phyloP scores from a whole-genome alignment of 2,888 invertebrate genomes.

The Ophion obscuratus region DNA sequence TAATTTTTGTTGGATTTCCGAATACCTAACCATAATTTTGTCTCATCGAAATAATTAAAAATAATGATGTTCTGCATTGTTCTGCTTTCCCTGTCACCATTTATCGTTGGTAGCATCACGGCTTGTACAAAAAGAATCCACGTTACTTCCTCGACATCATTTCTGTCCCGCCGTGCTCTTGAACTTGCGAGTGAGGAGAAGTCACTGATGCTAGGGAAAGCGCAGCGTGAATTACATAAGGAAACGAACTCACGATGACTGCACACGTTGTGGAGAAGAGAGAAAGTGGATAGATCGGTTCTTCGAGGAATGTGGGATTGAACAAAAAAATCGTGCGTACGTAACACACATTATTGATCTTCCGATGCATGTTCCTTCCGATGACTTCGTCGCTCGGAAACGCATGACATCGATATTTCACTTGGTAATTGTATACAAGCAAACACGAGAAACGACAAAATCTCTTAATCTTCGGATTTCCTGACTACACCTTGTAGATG shows the following conservation, averaged over 20 bases:
- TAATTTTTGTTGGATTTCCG: neutral
- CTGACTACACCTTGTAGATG: no score
- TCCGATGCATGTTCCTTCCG: constrained; percentile 4
- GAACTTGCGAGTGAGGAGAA: constrained; percentile 41
- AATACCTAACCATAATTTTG: neutral
- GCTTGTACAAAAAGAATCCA: neutral
- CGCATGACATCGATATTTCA: neutral
- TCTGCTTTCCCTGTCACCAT: neutral
- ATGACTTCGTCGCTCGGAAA: constrained; percentile 8
- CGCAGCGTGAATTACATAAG: constrained; percentile 41
- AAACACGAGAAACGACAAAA: no score
- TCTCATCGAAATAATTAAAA: neutral
- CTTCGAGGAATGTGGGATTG: constrained; percentile 40
- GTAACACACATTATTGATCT: constrained; percentile 43
- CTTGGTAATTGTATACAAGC: no score
- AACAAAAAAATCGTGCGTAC: constrained; percentile 30
- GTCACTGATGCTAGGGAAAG: neutral
- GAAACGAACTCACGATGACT: constrained; percentile 35
- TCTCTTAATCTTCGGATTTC: no score
- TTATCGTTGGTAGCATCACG: neutral
- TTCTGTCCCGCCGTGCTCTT: constrained; percentile 28
- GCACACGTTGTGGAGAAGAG: constrained; percentile 32
- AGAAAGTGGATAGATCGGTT: constrained; percentile 48
- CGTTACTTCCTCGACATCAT: constrained; percentile 2
- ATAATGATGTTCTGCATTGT: neutral